A percentile compares a stretch with the other conserved stretches of the same genome.
phyloP scores from a whole-genome alignment of 2,797 vertebrate genomes.

The Microhierax caerulescens region DNA sequence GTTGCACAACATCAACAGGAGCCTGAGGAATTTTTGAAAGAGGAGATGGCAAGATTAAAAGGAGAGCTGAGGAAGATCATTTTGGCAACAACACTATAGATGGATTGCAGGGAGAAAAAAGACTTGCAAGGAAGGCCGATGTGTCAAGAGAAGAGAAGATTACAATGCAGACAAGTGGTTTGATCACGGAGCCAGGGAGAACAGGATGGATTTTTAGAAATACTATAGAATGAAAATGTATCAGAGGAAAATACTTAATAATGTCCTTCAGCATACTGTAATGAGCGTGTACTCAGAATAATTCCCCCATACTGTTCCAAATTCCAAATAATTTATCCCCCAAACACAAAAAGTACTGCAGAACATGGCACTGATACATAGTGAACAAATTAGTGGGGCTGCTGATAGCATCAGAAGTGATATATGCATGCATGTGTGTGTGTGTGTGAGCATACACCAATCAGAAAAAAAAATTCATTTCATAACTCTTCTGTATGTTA shows the following conservation, averaged over 20 bases:
- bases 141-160: neutral
- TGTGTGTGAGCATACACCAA: neutral
- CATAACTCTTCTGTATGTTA: neutral
- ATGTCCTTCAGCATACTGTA: neutral
- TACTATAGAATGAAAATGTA: neutral
- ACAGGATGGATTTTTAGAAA: neutral
- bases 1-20: neutral
- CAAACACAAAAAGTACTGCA: neutral
- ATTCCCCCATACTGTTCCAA: neutral
- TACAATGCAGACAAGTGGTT: neutral
- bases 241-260: neutral
- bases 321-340: neutral
- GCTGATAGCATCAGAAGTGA: neutral
- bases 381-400: neutral
- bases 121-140: neutral
- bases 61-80: neutral
- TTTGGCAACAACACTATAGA: neutral
- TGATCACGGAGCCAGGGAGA: neutral
- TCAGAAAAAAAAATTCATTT: neutral
- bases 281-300: neutral
- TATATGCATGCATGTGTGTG: fast-evolving
- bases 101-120: neutral
- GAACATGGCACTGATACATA: neutral
- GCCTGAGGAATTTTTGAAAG: neutral
- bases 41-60: neutral